Evolutionary conservation across 1,140 invertebrate species (phyloP).

Genomic region (Notospermus geniculatus): DNA sequence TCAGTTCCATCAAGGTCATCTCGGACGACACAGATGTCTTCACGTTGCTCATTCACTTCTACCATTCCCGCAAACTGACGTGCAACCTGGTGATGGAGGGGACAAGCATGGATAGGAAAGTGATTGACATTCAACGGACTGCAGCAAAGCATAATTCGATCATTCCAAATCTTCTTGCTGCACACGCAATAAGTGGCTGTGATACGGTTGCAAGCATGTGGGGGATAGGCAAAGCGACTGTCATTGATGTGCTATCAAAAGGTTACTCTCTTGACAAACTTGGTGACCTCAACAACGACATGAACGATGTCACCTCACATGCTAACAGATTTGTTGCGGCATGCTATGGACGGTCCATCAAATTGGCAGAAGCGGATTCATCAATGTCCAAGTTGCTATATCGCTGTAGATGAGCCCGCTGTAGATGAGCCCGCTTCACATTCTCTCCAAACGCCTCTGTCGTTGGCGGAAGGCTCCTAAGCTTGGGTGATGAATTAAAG

Average conservation of each 20-base stretch:
- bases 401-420: background rate
- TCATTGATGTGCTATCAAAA: background rate
- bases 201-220: too few species aligned
- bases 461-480: too few species aligned
- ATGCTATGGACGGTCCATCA: conserved; percentile 2
- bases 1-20: background rate
- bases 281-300: too few species aligned
- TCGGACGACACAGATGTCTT: conserved; percentile 10
- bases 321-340: background rate
- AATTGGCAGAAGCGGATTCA: background rate
- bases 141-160: too few species aligned
- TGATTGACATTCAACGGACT: too few species aligned
- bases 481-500: too few species aligned
- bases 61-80: background rate
- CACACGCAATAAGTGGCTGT: too few species aligned
- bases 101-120: too few species aligned
- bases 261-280: background rate
- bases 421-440: too few species aligned
- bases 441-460: too few species aligned
- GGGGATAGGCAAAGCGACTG: background rate
- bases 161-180: too few species aligned
- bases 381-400: background rate
- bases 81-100: too few species aligned
- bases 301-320: background rate
- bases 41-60: conserved; percentile 2